phyloP scores from a whole-genome alignment of 1,140 invertebrate genomes.

The Hestina assimilis region DNA sequence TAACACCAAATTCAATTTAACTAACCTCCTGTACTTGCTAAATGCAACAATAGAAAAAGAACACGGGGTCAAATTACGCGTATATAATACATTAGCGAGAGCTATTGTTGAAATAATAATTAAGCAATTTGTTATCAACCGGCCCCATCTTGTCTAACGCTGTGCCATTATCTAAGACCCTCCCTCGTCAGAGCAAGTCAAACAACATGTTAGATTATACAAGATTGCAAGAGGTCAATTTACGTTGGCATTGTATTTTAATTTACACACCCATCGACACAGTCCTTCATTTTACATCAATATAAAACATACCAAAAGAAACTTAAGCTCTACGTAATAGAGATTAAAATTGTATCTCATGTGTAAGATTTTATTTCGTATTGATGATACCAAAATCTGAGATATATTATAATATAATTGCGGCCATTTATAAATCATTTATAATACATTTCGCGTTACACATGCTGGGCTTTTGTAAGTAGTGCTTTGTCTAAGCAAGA shows the following conservation, averaged over 20 bases:
- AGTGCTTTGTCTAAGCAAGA: constrained; percentile 20
- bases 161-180: constrained; percentile 27
- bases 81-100: constrained; percentile 35
- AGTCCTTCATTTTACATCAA: background rate
- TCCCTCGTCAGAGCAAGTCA: constrained; percentile 18
- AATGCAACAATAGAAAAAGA: constrained; percentile 23
- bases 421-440: constrained; percentile 30
- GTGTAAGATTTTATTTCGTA: background rate
- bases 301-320: background rate
- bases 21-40: constrained; percentile 20
- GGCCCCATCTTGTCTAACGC: constrained; percentile 44
- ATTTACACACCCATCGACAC: constrained; percentile 10
- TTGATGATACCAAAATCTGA: constrained; percentile 1
- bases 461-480: constrained; percentile 26
- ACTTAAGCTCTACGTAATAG: background rate
- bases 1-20: constrained; percentile 1
- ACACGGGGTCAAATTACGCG: constrained; percentile 24
- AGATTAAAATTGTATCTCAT: background rate
- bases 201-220: constrained; percentile 2
- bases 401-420: constrained; percentile 11
- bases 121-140: constrained; percentile 57
- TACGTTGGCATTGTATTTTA: constrained; percentile 22
- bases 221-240: constrained; percentile 21
- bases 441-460: constrained; percentile 29
- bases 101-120: constrained; percentile 60